phyloP scores from a whole-genome alignment of 2,113 vertebrate genomes.

The Stegostoma tigrinum region DNA sequence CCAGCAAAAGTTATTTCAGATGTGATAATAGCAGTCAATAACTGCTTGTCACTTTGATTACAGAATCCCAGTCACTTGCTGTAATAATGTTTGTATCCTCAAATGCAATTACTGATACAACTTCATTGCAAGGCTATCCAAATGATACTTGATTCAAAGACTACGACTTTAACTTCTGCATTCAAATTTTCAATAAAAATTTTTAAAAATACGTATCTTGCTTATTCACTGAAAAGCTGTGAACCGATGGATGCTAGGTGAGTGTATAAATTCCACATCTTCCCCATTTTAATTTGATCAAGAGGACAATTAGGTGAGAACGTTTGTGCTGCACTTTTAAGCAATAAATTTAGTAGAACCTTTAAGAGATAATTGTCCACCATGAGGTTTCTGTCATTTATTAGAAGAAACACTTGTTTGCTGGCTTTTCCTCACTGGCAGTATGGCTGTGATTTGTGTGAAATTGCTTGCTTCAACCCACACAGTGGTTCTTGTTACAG shows the following conservation, averaged over 20 bases:
- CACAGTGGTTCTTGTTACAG: not conserved
- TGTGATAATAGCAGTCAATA: constrained; percentile 6
- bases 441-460: not conserved
- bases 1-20: not conserved
- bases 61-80: not conserved
- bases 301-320: not conserved
- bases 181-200: not conserved
- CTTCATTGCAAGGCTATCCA: not conserved
- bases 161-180: not conserved
- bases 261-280: not conserved
- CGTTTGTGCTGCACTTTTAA: not conserved
- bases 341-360: not conserved
- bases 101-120: not conserved
- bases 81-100: not conserved
- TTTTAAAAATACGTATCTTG: too few species aligned
- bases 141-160: not conserved
- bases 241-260: not conserved
- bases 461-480: not conserved
- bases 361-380: not conserved
- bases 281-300: not conserved
- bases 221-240: constrained; percentile 12
- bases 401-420: not conserved
- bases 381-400: not conserved
- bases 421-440: not conserved
- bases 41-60: constrained; percentile 7